Percentiles rank a stretch among this genome's conserved stretches.
Evolutionary conservation across 2,888 invertebrate species (phyloP).

Genomic region (Leistus spinibarbis): DNA sequence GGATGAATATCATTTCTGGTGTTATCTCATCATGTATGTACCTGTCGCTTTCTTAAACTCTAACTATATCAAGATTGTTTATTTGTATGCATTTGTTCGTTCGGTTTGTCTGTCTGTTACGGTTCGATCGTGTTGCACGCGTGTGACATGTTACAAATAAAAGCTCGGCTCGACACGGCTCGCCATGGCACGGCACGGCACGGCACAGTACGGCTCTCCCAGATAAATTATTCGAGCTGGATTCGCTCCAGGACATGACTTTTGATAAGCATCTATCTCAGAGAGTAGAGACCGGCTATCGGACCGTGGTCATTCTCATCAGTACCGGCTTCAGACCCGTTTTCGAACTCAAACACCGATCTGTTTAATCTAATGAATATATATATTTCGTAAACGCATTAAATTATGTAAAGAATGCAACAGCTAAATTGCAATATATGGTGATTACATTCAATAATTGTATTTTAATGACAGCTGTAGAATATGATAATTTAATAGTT

Average conservation of each 20-base stretch:
- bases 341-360: no score
- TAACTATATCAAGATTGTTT: no score
- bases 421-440: no score
- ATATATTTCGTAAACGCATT: no score
- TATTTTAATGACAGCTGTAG: no score
- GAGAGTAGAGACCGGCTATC: neutral
- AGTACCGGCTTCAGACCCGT: neutral
- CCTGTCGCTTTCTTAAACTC: no score
- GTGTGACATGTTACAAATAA: slow-evolving; percentile 38
- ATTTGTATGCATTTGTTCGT: neutral
- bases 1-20: no score
- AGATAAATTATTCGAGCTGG: slow-evolving; percentile 35
- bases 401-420: no score
- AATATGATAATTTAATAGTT: no score
- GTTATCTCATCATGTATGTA: no score
- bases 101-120: neutral
- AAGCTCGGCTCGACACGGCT: slow-evolving; percentile 31
- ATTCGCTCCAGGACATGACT: slow-evolving; percentile 36
- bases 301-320: neutral
- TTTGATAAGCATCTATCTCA: slow-evolving; percentile 39
- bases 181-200: slow-evolving; percentile 28
- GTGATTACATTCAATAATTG: no score
- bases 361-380: no score
- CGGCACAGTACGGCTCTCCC: slow-evolving; percentile 27
- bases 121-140: slow-evolving; percentile 20